Percentiles rank a stretch among this genome's conserved stretches.
Conservation (phyloP, 2,888 invertebrate genomes). For the Calameuta pallipes region DNA sequence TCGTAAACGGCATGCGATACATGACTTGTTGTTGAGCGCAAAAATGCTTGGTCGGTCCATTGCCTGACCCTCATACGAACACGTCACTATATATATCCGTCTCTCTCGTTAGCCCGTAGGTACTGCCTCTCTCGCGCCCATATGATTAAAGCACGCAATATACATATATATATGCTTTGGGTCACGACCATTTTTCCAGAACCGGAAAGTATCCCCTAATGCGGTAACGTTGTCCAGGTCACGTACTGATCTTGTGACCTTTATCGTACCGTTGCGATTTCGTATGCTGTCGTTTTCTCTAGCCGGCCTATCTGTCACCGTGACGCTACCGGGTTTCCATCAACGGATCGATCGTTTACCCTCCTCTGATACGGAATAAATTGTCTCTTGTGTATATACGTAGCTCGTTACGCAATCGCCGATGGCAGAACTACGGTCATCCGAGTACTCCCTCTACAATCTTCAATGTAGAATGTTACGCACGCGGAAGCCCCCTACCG, state of each 20-base stretch:
- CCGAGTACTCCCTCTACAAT: not conserved
- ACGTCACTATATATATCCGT: not conserved
- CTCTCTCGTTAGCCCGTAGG: not conserved
- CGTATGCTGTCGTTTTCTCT: not conserved
- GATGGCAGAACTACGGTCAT: not conserved
- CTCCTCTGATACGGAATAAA: not conserved
- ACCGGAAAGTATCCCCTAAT: not conserved
- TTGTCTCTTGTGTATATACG: not conserved
- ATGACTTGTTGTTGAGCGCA: not conserved
- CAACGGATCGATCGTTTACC: not conserved
- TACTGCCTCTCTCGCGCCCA: not conserved
- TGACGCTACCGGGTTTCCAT: not conserved
- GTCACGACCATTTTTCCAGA: not conserved
- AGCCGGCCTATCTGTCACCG: not conserved
- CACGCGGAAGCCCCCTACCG: not conserved
- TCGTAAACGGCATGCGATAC: not conserved
- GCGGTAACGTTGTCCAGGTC: not conserved
- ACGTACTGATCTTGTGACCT: not conserved
- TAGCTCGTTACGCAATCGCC: not conserved
- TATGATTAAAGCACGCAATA: not conserved
- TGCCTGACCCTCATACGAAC: not conserved
- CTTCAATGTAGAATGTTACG: not conserved
- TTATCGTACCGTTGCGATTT: not conserved
- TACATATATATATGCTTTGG: too few species aligned
- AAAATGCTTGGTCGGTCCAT: not conserved